Evolutionary conservation across 2,797 vertebrate species (phyloP), one percentile per base, ranked within the genome.

Genomic region (Hydrophis major): DNA sequence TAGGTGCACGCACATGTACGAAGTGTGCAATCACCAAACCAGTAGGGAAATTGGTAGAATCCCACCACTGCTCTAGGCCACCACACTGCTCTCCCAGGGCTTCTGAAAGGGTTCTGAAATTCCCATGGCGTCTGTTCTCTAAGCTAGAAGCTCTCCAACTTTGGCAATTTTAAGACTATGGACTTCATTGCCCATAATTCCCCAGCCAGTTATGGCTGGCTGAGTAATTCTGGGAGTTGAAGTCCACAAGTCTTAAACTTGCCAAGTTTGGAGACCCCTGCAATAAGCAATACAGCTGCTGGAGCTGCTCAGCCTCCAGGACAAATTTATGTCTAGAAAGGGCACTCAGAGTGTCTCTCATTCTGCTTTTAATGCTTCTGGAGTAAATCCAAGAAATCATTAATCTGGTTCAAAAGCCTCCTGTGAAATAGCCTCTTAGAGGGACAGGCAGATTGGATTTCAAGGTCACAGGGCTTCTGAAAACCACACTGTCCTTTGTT

Each of bases 301-400:
- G 2, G 78, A 22, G 12, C 47, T 18, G 3, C 32, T 63, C 20
- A 60, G 42, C 32, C 22, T 88, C 11, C n/a, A 60, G 89, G 63
- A 37, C 90, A 88, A 89, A 93, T 93, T 87, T 47, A 89, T 88
- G 56, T 93, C 56, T 83, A 50, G 69, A 91, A 28, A 83, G 25
- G 28, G 56, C 63, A 25, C 7, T 11, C 28, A 56, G 56, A 25
- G 69, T 6, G 8, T 11, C 13, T 53, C 11, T 56, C n/a, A 28
- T 60, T 50, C n/a, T 37, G 69, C 2, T 91, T 83, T 42, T 55
- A 91, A 89, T 63, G 66, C 89, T 93, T 89, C 56, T 93, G 86
- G 90, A 63, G 47, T 83, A 28, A 83, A 56, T 91, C 87, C 90
- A 86, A 13, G 56, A 25, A 22, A 20, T 47, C 42, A 18, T 22